Evolutionary conservation across 53 echinoderm and acorn worm genomes (phyloP).

Genomic region (Apostichopus leukothele): DNA sequence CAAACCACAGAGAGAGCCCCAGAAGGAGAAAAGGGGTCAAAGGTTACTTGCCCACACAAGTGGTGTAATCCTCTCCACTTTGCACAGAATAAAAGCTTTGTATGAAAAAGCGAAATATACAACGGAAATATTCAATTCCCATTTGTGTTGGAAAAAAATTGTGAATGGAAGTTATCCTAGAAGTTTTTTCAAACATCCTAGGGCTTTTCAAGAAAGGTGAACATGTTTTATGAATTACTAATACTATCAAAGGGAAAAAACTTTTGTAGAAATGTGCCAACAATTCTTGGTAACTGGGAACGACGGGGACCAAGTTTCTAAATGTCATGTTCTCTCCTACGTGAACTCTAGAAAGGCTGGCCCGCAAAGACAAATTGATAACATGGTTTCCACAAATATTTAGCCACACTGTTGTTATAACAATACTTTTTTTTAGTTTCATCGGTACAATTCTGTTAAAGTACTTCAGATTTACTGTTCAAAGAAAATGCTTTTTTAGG

Average conservation of each 20-base stretch:
- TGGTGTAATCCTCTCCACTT: constrained; percentile 29
- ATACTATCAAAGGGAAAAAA: not conserved
- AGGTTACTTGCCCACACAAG: constrained; percentile 47
- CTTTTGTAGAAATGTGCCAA: not conserved
- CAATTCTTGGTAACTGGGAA: not conserved
- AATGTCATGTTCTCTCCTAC: not conserved
- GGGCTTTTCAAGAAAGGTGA: constrained; percentile 8
- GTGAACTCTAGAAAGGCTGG: not conserved
- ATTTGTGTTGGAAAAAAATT: constrained; percentile 34
- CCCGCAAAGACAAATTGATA: not conserved
- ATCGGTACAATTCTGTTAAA: too few relatives aligned
- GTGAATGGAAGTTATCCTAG: constrained; percentile 27
- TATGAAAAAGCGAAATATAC: constrained; percentile 23
- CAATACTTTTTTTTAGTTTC: too few relatives aligned
- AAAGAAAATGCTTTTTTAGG: too few relatives aligned
- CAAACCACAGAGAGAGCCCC: constrained; percentile 40
- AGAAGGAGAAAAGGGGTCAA: constrained; percentile 19
- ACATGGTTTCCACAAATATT: too few relatives aligned
- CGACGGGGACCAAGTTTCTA: not conserved
- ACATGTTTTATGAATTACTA: constrained; percentile 45
- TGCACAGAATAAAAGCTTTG: constrained; percentile 28
- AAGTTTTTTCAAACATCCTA: constrained; percentile 42
- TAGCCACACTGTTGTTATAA: too few relatives aligned
- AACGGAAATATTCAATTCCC: constrained; percentile 46
- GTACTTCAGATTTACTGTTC: too few relatives aligned